Conservation (phyloP, 2,888 invertebrate genomes). For the Chrysotoxum bicinctum region DNA sequence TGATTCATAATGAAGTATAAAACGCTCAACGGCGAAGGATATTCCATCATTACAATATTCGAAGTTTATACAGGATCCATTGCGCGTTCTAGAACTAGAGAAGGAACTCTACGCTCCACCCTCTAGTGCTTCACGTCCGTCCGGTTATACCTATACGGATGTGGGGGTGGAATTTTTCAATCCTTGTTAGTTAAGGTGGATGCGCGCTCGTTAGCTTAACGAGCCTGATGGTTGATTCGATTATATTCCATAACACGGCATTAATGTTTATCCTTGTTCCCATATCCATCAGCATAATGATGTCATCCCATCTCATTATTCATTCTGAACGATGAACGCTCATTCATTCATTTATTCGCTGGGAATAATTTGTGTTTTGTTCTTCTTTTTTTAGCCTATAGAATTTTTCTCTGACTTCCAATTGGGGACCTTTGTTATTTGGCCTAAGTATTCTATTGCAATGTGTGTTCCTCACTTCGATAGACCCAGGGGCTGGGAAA, state of each 20-base stretch:
- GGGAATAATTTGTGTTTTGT: slow-evolving; percentile 64
- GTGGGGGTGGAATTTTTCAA: slow-evolving; percentile 63
- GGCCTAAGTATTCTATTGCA: slow-evolving; percentile 5
- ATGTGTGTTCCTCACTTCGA: slow-evolving; percentile 8
- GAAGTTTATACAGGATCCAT: slow-evolving; percentile 53
- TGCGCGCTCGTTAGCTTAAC: slow-evolving; percentile 74
- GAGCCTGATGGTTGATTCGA: slow-evolving; percentile 75
- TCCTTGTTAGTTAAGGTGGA: slow-evolving; percentile 72
- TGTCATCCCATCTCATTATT: slow-evolving; percentile 72
- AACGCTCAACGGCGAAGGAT: slow-evolving; percentile 53
- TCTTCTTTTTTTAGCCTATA: slow-evolving; percentile 27
- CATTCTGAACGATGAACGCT: slow-evolving; percentile 57
- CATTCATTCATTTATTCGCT: slow-evolving; percentile 71
- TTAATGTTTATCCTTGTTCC: slow-evolving; percentile 72
- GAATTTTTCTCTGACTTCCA: slow-evolving; percentile 46
- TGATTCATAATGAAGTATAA: slow-evolving; percentile 71
- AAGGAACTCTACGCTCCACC: slow-evolving; percentile 51
- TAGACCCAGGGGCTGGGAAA: slow-evolving; percentile 6
- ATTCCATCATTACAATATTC: slow-evolving; percentile 68
- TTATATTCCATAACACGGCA: slow-evolving; percentile 73
- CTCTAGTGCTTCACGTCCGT: slow-evolving; percentile 27
- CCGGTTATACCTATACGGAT: slow-evolving; percentile 22
- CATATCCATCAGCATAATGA: slow-evolving; percentile 72
- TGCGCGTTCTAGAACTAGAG: slow-evolving; percentile 44
- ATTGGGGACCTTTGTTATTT: slow-evolving; percentile 48